Percentiles rank a stretch among this genome's conserved stretches.
phyloP scores from a whole-genome alignment of 2,113 vertebrate species.

The Mus musculus region GRCm39 chr14:109886501-109887000 shows the following conservation, averaged over 20 bases:
- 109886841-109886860: neutral
- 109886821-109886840: neutral
- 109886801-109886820: neutral
- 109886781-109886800: neutral
- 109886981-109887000: neutral
- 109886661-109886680: neutral
- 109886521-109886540: neutral
- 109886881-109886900: neutral
- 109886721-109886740: neutral
- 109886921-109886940: slow-evolving; percentile 9
- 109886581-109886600: neutral
- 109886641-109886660: rapidly evolving
- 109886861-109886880: neutral
- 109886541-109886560: neutral
- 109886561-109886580: neutral
- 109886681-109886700: neutral
- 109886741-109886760: neutral
- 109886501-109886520: neutral
- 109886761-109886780: neutral
- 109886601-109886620: no score
- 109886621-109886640: neutral
- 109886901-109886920: neutral
- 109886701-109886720: neutral
- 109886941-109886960: neutral
- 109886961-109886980: neutral